phyloP scores from a whole-genome alignment of 2,113 vertebrate species.

The Gorsachius goisagi region DNA sequence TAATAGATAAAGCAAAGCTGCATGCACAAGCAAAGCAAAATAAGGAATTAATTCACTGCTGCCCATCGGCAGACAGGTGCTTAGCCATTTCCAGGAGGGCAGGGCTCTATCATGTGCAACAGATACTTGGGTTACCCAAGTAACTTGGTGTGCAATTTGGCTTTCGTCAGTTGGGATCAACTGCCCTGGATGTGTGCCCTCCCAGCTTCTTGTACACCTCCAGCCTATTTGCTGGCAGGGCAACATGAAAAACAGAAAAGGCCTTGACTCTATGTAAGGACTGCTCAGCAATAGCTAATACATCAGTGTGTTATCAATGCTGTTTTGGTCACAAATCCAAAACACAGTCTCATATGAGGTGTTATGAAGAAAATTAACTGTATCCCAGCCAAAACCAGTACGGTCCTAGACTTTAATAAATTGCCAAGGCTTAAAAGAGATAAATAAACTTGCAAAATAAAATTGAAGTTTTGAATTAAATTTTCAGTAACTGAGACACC shows the following conservation, averaged over 20 bases:
- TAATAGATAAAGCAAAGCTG: neutral
- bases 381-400: neutral
- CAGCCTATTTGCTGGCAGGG: rapidly evolving
- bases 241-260: neutral
- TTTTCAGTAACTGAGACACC: neutral
- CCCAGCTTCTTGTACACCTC: neutral
- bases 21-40: neutral
- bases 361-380: neutral
- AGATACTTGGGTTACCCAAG: neutral
- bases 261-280: neutral
- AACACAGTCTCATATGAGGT: neutral
- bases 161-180: neutral
- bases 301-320: neutral
- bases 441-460: neutral
- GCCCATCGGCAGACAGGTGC: neutral
- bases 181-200: neutral
- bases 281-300: neutral
- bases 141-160: neutral
- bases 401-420: neutral
- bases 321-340: neutral
- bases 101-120: rapidly evolving
- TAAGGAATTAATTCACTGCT: neutral
- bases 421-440: neutral
- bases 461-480: neutral
- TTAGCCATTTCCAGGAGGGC: neutral